Evolutionary conservation across 1,140 invertebrate species (phyloP).

Genomic region (Drosophila seguyi): DNA sequence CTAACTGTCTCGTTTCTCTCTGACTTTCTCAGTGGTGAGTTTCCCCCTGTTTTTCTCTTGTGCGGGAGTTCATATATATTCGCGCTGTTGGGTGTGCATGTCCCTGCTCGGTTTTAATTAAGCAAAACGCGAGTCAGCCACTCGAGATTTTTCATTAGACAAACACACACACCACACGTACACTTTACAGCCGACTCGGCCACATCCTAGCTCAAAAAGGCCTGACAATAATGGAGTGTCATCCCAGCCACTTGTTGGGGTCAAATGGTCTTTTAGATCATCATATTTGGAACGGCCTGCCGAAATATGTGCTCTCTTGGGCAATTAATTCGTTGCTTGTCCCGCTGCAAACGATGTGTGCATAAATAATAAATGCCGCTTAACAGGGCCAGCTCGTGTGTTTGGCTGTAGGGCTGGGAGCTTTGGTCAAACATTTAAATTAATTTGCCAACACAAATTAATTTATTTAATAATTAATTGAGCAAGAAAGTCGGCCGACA

Average conservation of each 20-base stretch:
- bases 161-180: conserved; percentile 6
- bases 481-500: conserved; percentile 74
- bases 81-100: conserved; percentile 16
- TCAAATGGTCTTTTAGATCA: conserved; percentile 68
- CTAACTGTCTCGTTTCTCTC: conserved; percentile 29
- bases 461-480: conserved; percentile 84
- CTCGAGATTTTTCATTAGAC: conserved; percentile 76
- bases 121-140: conserved; percentile 73
- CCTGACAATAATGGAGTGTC: conserved; percentile 27
- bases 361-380: conserved; percentile 73
- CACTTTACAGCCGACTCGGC: no score
- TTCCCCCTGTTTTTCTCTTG: conserved; percentile 18
- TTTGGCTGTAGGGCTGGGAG: conserved; percentile 32
- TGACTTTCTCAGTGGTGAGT: neutral
- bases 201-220: neutral
- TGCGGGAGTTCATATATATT: conserved; percentile 25
- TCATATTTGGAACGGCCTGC: conserved; percentile 26
- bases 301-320: conserved; percentile 43
- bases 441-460: conserved; percentile 80
- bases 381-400: conserved; percentile 39
- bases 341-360: conserved; percentile 52
- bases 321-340: conserved; percentile 68
- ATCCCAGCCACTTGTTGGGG: conserved; percentile 27
- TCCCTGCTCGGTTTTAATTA: conserved; percentile 79
- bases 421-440: conserved; percentile 74